These are phyloP conservation scores for Stegodyphus mimosarum DNA, from an alignment of 1,140 invertebrate species.

Conservation along the genomic window DNA sequence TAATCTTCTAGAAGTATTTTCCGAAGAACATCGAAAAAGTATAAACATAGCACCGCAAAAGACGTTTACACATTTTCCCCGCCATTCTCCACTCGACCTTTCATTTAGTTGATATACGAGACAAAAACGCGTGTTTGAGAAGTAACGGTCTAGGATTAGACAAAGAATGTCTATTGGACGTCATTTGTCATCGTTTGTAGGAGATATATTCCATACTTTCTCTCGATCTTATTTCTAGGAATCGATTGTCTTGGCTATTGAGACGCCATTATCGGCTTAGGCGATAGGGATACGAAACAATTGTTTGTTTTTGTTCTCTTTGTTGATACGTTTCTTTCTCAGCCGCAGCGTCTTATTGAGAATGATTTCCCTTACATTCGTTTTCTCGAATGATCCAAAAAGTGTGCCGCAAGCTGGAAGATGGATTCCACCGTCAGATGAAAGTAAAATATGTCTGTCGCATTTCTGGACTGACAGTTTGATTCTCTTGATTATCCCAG, in stretches of 20 bases:
- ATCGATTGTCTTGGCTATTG: constrained; percentile 20
- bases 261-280: constrained; percentile 29
- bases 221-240: constrained; percentile 12
- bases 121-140: constrained; percentile 1
- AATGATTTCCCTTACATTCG: background rate
- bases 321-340: background rate
- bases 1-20: too few species aligned
- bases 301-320: background rate
- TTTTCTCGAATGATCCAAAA: background rate
- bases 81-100: background rate
- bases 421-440: too few species aligned
- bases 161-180: constrained; percentile 10
- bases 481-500: too few species aligned
- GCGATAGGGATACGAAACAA: background rate
- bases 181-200: constrained; percentile 24
- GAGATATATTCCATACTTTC: constrained; percentile 30
- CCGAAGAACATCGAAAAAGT: too few species aligned
- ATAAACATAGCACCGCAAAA: too few species aligned
- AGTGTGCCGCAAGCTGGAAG: too few species aligned
- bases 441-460: too few species aligned
- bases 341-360: background rate
- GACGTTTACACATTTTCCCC: too few species aligned
- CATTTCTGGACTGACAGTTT: too few species aligned
- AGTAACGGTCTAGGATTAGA: background rate
- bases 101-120: background rate